Percentiles rank a stretch among this genome's conserved stretches.
Conservation (phyloP, 2,888 invertebrate species). For the Celastrina argiolus region DNA sequence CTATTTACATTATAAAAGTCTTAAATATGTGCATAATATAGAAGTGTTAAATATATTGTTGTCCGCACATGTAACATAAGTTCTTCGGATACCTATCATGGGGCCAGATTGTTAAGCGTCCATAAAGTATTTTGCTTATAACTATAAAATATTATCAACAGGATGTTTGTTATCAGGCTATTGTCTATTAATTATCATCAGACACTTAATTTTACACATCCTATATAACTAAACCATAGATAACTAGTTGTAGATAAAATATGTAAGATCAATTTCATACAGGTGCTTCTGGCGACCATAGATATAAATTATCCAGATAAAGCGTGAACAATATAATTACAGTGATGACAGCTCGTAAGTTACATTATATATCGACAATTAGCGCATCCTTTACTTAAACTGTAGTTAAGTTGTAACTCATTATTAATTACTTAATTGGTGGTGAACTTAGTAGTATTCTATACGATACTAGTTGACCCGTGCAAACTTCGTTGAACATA, state of each 20-base stretch:
- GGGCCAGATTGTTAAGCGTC: no score
- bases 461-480: no score
- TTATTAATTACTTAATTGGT: background rate
- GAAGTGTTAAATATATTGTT: no score
- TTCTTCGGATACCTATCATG: no score
- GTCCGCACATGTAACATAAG: no score
- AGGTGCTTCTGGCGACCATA: background rate
- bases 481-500: no score
- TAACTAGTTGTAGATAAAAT: background rate
- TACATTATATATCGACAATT: background rate
- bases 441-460: background rate
- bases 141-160: background rate
- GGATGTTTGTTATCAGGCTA: background rate
- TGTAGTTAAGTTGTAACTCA: background rate
- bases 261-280: background rate
- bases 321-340: background rate
- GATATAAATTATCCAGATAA: slow-evolving; percentile 4
- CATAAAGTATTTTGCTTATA: no score
- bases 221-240: no score
- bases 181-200: background rate
- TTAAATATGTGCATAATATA: no score
- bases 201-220: background rate
- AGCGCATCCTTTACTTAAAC: background rate
- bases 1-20: no score
- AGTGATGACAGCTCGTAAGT: background rate